Percentiles rank a stretch among this genome's conserved stretches.
These are phyloP conservation scores for Epinotia brunnichana DNA, from an alignment of 2,888 invertebrate genomes.

Conservation along the genomic window DNA sequence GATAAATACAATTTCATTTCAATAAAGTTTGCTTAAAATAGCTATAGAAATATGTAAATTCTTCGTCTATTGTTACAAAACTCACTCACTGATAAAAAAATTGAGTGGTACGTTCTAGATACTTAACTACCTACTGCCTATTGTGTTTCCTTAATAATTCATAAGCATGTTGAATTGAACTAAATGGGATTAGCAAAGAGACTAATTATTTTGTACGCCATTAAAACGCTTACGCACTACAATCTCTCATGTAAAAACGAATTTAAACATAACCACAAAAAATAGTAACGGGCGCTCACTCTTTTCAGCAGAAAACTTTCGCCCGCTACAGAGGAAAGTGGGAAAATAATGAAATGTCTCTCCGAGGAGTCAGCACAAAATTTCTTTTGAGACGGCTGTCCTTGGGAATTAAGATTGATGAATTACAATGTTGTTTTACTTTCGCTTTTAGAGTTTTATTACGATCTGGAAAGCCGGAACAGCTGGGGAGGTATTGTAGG, in stretches of 20 bases:
- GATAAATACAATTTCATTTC: not conserved
- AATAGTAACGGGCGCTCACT: slow-evolving; percentile 43
- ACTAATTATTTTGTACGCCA: no score
- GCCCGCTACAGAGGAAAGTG: slow-evolving; percentile 46
- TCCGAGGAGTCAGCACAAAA: slow-evolving; percentile 59
- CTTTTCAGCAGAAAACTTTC: slow-evolving; percentile 31
- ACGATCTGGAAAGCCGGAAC: not conserved
- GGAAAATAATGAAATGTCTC: slow-evolving; percentile 60
- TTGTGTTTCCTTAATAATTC: no score
- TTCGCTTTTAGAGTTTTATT: slow-evolving; percentile 42
- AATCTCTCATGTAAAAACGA: not conserved
- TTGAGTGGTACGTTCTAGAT: no score
- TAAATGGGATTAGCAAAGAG: no score
- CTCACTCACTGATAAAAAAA: not conserved
- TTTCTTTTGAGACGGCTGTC: slow-evolving; percentile 68
- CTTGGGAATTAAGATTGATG: slow-evolving; percentile 70
- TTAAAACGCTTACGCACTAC: no score
- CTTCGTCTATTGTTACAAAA: not conserved
- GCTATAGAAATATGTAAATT: not conserved
- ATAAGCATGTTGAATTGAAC: no score
- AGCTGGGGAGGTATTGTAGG: slow-evolving; percentile 7
- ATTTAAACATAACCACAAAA: slow-evolving; percentile 23
- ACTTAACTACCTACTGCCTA: no score
- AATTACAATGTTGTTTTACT: slow-evolving; percentile 48
- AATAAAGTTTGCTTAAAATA: not conserved